Base-by-base conservation (phyloP, 2,113 vertebrate genomes). In the Coregonus clupeaformis region DNA sequence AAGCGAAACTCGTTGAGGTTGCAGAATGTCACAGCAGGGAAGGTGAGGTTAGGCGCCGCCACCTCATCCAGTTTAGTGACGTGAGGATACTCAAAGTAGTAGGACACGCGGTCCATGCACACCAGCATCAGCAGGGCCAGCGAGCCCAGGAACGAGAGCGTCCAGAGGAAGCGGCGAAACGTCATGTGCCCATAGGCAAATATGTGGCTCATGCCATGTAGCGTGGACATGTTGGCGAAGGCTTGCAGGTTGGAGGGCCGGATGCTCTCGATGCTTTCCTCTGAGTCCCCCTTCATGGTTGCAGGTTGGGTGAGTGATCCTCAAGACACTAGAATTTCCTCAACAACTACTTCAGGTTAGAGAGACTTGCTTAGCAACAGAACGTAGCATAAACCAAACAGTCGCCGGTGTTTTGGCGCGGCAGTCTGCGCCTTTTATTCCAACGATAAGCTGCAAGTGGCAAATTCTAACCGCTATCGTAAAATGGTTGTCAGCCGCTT, bases 1-100 rank as follows among this genome's bases (percentile, higher is more conserved):
- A 96, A 95, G 78, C 95, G 94, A 81, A 96, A 95, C 86, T 94
- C 94, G 11, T 96, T 96, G 86, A 96, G 94, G 90, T 96, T 96
- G 87, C 95, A 96, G 88, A 96, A 91, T 81, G 95, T 96, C 77
- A 96, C 84, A 3, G 95, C 91, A 0, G 95, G 95, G 87, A 96
- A 96, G 76, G 95, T 95, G 79, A 96, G 94, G 92, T 94, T 96
- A 13, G 91, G 89, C 1, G 92, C 95, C 0, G 93, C 91, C 79
- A 94, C 93, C 85, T 94, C 94, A 2, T 94, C 94, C 86, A 94
- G 88, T 78, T 93, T 94, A 77, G 94, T 94, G 77, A 94, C 92
- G 6, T 94, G 94, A 6, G 94, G 94, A 69, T 93, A 94, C 80
- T 93, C 92, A 80, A 96, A 88, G 89, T 95, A 96, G 86, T 95